These are phyloP conservation scores for Pristis pectinata DNA, from an alignment of 2,797 vertebrate genomes.

Conservation along the genomic window DNA sequence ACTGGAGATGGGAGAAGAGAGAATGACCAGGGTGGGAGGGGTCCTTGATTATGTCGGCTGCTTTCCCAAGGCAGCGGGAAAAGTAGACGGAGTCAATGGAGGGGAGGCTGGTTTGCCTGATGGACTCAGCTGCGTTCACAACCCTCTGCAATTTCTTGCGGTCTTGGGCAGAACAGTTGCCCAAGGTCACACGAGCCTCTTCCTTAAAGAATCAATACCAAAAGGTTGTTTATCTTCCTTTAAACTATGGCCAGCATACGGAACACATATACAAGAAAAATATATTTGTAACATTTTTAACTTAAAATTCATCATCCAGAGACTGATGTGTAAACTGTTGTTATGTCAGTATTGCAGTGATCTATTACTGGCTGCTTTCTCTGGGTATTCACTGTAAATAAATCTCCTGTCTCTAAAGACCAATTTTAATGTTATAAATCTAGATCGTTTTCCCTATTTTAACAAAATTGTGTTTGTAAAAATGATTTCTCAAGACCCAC, in stretches of 20 bases:
- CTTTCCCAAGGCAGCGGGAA: no score
- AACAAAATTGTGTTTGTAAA: conserved; percentile 28
- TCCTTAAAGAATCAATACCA: neutral
- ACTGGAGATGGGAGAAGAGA: no score
- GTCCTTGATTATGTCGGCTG: no score
- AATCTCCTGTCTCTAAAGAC: neutral
- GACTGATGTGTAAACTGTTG: neutral
- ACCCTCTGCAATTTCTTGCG: no score
- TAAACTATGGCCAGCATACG: neutral
- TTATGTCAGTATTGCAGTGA: conserved; percentile 15
- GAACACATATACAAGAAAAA: neutral
- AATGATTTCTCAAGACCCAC: conserved; percentile 18
- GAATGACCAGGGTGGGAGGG: no score
- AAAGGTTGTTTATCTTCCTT: neutral
- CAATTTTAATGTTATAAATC: conserved; percentile 34
- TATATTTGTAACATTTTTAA: neutral
- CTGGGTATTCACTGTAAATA: conserved; percentile 29
- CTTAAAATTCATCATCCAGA: conserved; percentile 17
- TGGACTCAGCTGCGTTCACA: no score
- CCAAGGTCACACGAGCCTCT: neutral
- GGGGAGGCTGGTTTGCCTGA: no score
- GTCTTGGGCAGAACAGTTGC: no score
- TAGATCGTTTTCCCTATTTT: neutral
- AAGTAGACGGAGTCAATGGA: no score
- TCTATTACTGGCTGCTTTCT: neutral